Evolutionary conservation across 1,140 invertebrate species (phyloP).

Genomic region (Heliconius melpomene): DNA sequence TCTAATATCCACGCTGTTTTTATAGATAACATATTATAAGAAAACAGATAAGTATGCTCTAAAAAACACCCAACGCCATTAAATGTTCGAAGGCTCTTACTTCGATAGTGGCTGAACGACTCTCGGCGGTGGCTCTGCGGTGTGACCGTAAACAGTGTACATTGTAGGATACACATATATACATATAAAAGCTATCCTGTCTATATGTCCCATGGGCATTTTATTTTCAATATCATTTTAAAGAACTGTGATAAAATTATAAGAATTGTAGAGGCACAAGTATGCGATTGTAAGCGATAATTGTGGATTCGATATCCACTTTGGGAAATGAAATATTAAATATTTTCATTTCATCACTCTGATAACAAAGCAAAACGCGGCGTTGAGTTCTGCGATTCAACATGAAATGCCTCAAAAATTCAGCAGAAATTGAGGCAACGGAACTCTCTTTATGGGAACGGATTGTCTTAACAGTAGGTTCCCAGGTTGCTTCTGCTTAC

Average conservation of each 20-base stretch:
- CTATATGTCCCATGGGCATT: not conserved
- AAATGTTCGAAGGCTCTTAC: conserved; percentile 19
- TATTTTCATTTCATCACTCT: no score
- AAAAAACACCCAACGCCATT: conserved; percentile 10
- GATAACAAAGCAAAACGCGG: no score
- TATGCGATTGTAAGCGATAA: not conserved
- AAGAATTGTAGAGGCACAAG: not conserved
- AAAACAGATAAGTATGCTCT: not conserved
- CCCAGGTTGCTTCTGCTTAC: no score
- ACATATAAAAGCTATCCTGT: not conserved
- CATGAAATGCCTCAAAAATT: no score
- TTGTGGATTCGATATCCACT: not conserved
- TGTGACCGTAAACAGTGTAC: conserved; percentile 12
- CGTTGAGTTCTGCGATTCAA: no score
- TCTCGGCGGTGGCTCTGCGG: conserved; percentile 1
- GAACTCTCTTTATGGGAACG: no score
- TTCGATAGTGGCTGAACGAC: conserved; percentile 17
- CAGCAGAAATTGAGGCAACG: no score
- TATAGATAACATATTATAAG: not conserved
- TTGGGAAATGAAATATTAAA: no score
- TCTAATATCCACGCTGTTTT: not conserved
- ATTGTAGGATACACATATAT: not conserved
- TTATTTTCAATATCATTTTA: not conserved
- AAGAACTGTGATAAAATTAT: not conserved
- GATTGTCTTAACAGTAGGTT: no score